Conservation (phyloP, 2,113 vertebrate genomes). For the Delphinus delphis region DNA sequence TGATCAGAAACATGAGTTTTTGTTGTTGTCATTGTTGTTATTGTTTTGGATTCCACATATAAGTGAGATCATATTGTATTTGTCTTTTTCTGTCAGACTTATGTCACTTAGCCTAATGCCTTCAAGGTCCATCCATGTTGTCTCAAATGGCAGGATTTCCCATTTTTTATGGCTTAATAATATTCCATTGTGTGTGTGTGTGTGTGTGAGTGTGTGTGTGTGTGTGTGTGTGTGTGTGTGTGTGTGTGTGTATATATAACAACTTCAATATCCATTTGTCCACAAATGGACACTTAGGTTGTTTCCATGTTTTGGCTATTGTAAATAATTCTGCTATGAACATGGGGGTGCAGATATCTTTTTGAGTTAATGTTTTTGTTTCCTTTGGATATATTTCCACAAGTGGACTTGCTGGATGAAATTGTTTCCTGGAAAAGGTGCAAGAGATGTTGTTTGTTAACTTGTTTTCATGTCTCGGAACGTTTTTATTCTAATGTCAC, state of each 20-base stretch:
- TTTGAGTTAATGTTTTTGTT: no score
- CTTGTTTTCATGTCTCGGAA: background rate
- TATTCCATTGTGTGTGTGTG: background rate
- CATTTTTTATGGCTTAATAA: background rate
- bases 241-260: background rate
- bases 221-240: background rate
- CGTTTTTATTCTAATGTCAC: background rate
- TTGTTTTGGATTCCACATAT: background rate
- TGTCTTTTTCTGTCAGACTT: background rate
- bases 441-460: background rate
- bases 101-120: background rate
- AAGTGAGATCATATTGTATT: background rate
- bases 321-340: background rate
- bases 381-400: no score
- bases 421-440: background rate
- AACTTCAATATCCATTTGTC: background rate
- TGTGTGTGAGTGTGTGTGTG: background rate
- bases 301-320: background rate
- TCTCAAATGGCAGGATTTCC: background rate
- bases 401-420: background rate
- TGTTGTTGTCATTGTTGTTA: background rate
- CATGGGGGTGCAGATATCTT: background rate
- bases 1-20: background rate
- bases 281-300: background rate
- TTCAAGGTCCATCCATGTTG: background rate